These are phyloP conservation scores for Luffia ferchaultella DNA, from an alignment of 2,888 invertebrate genomes.

Conservation along the genomic window DNA sequence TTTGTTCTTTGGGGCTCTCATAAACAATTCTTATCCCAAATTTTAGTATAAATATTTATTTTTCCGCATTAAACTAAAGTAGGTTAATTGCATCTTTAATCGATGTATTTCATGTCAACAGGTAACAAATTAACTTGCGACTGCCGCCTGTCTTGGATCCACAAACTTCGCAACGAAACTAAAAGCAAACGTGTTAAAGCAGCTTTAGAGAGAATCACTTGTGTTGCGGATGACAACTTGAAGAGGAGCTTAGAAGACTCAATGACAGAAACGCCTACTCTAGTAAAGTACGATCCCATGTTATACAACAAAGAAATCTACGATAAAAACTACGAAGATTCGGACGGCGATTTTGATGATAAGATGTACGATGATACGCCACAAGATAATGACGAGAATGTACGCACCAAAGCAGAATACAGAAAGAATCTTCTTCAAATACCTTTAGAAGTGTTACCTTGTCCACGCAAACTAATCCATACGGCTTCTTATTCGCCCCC, in stretches of 20 bases:
- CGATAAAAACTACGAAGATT: slow-evolving; percentile 37
- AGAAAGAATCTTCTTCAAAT: slow-evolving; percentile 43
- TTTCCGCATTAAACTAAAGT: too few species aligned
- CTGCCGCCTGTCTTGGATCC: slow-evolving; percentile 83
- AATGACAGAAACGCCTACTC: slow-evolving; percentile 23
- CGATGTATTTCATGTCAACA: too few species aligned
- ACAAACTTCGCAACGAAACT: slow-evolving; percentile 77
- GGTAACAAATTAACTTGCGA: slow-evolving; percentile 84
- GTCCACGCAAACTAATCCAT: slow-evolving; percentile 40
- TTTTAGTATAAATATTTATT: neutral
- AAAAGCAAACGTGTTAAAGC: slow-evolving; percentile 72
- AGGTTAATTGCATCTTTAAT: too few species aligned
- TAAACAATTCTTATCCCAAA: neutral
- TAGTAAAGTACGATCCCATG: slow-evolving; percentile 12
- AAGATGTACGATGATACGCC: slow-evolving; percentile 44
- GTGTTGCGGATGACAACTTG: slow-evolving; percentile 65
- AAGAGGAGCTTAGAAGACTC: slow-evolving; percentile 27
- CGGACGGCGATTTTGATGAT: slow-evolving; percentile 33
- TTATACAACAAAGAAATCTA: slow-evolving; percentile 20
- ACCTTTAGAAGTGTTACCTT: slow-evolving; percentile 42
- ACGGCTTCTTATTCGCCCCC: slow-evolving; percentile 44
- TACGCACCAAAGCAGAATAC: slow-evolving; percentile 38
- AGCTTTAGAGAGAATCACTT: slow-evolving; percentile 73
- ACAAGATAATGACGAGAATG: slow-evolving; percentile 42
- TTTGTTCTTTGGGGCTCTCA: neutral